Evolutionary conservation across 2,113 vertebrate species (phyloP).

Genomic region (Oreotrochilus melanogaster): DNA sequence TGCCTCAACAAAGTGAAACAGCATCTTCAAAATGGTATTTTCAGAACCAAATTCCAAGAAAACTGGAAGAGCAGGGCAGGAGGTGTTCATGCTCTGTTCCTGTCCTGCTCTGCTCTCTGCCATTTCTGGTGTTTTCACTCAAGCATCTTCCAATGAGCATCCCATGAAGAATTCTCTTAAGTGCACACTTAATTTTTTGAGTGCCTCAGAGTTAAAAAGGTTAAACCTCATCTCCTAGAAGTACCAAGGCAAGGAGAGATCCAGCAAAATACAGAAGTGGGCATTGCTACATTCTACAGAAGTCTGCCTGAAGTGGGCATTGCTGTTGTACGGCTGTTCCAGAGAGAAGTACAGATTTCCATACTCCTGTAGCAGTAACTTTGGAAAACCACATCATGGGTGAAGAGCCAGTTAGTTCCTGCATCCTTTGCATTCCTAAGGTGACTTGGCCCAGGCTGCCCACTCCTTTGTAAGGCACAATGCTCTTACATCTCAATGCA

Average conservation of each 20-base stretch:
- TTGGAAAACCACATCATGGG: not conserved
- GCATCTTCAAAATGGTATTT: no score
- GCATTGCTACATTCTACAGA: no score
- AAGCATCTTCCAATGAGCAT: not conserved
- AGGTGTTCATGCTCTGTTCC: no score
- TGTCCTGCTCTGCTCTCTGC: not conserved
- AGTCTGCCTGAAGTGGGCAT: fast-evolving
- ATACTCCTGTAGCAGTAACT: not conserved
- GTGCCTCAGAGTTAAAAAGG: not conserved
- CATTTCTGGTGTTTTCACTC: not conserved
- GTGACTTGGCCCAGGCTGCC: no score
- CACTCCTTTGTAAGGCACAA: not conserved
- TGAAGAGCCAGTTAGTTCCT: not conserved
- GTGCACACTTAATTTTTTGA: not conserved
- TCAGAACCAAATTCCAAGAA: no score
- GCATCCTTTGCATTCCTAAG: not conserved
- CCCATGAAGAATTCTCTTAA: not conserved
- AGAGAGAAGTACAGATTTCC: not conserved
- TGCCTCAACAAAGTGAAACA: no score
- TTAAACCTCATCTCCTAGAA: not conserved
- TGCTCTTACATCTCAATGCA: not conserved
- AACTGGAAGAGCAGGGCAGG: no score
- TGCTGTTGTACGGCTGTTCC: not conserved
- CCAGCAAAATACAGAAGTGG: fast-evolving
- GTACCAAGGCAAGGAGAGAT: not conserved